phyloP scores from a whole-genome alignment of 2,113 vertebrate genomes.

The Ameiurus melas region DNA sequence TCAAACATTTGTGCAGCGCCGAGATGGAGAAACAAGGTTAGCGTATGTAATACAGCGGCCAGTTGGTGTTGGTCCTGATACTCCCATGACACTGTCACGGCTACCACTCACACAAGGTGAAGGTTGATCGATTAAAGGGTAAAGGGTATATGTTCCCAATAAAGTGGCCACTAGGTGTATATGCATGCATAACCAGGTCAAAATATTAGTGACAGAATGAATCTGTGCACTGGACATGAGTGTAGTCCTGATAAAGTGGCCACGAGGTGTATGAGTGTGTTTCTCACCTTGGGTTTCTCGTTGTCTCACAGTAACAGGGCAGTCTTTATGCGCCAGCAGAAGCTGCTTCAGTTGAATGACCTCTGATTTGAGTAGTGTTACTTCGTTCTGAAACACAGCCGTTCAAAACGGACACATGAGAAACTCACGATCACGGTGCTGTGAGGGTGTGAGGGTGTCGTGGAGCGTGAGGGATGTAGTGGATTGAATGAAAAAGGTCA shows the following conservation, averaged over 20 bases:
- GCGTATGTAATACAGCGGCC: too few relatives aligned
- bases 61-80: too few relatives aligned
- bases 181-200: too few relatives aligned
- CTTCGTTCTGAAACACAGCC: conserved; percentile 82
- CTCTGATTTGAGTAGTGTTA: conserved; percentile 95
- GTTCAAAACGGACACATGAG: conserved; percentile 28
- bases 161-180: not conserved
- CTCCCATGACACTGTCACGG: too few relatives aligned
- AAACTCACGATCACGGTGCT: not conserved
- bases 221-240: too few relatives aligned
- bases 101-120: too few relatives aligned
- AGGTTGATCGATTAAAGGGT: too few relatives aligned
- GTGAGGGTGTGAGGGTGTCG: not conserved
- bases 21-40: too few relatives aligned
- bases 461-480: too few relatives aligned
- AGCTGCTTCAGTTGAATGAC: conserved; percentile 98
- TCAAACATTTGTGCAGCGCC: too few relatives aligned
- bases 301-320: conserved; percentile 95
- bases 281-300: conserved; percentile 85
- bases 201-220: too few relatives aligned
- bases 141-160: not conserved
- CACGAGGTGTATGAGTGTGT: not conserved
- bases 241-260: not conserved
- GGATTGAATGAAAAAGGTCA: not conserved
- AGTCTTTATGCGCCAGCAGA: conserved; percentile 97